Evolutionary conservation across 2,888 invertebrate species (phyloP).

Genomic region (Ophonus ardosiacus): DNA sequence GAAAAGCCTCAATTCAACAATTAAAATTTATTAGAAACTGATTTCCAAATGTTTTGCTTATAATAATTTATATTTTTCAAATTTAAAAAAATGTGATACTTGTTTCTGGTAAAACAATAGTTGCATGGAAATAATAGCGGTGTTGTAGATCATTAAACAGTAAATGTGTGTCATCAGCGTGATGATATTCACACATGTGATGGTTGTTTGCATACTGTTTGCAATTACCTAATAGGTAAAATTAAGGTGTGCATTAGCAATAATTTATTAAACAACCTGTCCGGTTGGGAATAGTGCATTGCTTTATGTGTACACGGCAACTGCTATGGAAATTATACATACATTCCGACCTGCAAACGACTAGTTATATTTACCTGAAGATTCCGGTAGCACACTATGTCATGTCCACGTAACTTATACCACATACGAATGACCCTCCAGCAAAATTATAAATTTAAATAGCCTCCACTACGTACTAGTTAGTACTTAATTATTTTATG

Average conservation of each 20-base stretch:
- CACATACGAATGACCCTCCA: constrained; percentile 12
- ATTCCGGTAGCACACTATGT: constrained; percentile 42
- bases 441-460: constrained; percentile 45
- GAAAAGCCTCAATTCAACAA: no score
- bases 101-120: no score
- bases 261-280: constrained; percentile 59
- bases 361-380: constrained; percentile 50
- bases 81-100: no score
- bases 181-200: constrained; percentile 8
- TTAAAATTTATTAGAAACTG: no score
- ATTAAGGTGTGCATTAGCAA: constrained; percentile 61
- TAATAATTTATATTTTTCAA: no score
- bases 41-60: no score
- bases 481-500: constrained; percentile 27
- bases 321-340: constrained; percentile 52
- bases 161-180: not conserved
- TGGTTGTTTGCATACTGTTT: constrained; percentile 45
- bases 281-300: constrained; percentile 55
- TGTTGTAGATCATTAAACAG: not conserved
- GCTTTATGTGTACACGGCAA: constrained; percentile 54
- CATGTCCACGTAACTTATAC: constrained; percentile 33
- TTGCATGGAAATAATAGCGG: no score
- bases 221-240: constrained; percentile 63
- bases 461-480: constrained; percentile 9
- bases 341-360: constrained; percentile 41